phyloP scores from a whole-genome alignment of 2,113 vertebrate species.

The Arothron firmamentum region DNA sequence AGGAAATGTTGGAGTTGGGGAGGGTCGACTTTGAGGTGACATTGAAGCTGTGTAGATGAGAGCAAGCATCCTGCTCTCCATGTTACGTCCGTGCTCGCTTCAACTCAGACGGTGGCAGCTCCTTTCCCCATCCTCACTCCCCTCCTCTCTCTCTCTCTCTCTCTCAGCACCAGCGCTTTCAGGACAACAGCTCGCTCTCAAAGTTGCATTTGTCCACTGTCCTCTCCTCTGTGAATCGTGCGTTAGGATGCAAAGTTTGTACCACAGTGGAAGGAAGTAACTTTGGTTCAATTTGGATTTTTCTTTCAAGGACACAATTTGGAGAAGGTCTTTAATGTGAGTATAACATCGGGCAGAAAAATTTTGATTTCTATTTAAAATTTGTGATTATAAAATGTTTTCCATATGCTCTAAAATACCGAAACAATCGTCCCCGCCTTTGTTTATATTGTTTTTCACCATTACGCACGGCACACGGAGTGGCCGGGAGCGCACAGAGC shows the following conservation, averaged over 20 bases:
- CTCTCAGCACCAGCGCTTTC: conserved; percentile 76
- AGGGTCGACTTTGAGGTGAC: conserved; percentile 81
- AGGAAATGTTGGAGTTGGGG: conserved; percentile 78
- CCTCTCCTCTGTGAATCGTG: conserved; percentile 57
- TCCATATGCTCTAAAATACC: background rate
- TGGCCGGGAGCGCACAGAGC: conserved; percentile 9
- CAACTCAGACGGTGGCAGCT: conserved; percentile 74
- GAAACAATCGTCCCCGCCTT: background rate
- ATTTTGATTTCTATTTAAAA: background rate
- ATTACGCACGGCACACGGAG: conserved; percentile 22
- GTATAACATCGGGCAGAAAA: conserved; percentile 34
- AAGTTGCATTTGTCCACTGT: conserved; percentile 47
- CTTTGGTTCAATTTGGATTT: conserved; percentile 52
- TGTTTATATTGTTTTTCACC: background rate
- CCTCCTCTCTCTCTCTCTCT: conserved; percentile 65
- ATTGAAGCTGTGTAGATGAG: conserved; percentile 80
- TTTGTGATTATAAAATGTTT: background rate
- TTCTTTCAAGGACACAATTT: conserved; percentile 18
- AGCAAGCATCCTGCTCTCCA: conserved; percentile 70
- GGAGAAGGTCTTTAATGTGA: conserved; percentile 56
- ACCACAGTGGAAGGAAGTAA: conserved; percentile 59
- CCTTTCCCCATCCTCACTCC: conserved; percentile 62
- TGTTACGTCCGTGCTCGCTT: conserved; percentile 72
- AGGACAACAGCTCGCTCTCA: conserved; percentile 74
- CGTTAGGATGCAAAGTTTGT: conserved; percentile 60